Percentiles rank a stretch among this genome's conserved stretches.
These are phyloP conservation scores for Alethe castanea DNA, from an alignment of 2,113 vertebrate genomes.

Conservation along the genomic window DNA sequence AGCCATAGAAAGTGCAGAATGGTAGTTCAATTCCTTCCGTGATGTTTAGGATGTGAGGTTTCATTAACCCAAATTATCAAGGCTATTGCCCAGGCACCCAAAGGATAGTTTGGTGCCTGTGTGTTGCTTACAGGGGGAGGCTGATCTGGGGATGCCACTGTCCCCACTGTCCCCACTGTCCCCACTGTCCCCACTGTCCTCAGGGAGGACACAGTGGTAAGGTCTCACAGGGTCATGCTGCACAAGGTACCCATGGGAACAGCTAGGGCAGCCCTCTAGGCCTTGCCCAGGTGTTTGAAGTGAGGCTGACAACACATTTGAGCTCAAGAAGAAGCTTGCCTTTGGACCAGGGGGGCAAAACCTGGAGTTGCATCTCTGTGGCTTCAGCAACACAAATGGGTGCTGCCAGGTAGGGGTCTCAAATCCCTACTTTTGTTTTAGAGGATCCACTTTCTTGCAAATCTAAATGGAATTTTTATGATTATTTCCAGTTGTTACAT, in stretches of 20 bases:
- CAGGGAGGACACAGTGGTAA: accelerated
- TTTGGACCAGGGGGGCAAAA: background rate
- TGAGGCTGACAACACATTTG: background rate
- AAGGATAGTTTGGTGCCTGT: background rate
- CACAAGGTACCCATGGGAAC: accelerated
- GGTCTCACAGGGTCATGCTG: accelerated
- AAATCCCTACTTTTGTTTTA: background rate
- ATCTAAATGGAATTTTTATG: constrained; percentile 20
- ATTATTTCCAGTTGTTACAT: constrained; percentile 60
- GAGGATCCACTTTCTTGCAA: constrained; percentile 4
- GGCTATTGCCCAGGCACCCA: background rate
- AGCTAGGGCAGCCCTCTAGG: background rate
- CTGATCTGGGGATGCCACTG: no score
- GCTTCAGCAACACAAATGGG: accelerated
- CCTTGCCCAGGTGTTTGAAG: background rate
- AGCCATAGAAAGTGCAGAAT: background rate
- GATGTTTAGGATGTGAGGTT: background rate
- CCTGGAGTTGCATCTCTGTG: background rate
- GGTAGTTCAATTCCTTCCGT: background rate
- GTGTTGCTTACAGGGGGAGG: background rate
- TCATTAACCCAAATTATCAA: background rate
- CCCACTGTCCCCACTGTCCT: background rate
- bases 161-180: no score
- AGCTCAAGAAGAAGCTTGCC: background rate
- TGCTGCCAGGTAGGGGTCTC: background rate